phyloP scores from a whole-genome alignment of 1,140 invertebrate genomes.

The Drosophila nasuta region DNA sequence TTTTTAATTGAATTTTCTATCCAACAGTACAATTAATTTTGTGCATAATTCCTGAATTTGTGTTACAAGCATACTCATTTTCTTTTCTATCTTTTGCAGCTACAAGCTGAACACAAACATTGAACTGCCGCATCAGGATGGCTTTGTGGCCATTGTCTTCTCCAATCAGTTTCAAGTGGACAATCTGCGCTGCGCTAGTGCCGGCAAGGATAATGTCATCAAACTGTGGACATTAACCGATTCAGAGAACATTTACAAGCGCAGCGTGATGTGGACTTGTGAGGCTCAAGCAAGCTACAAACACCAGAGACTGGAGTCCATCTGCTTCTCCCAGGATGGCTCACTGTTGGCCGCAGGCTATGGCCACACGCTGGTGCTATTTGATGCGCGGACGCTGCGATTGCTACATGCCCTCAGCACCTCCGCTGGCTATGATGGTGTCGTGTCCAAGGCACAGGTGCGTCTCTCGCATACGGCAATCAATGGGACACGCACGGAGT shows the following conservation, averaged over 20 bases:
- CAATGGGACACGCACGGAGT: constrained; percentile 59
- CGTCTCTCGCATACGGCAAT: constrained; percentile 51
- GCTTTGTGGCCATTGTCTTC: constrained; percentile 88
- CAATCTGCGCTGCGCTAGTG: constrained; percentile 87
- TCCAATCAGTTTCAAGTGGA: constrained; percentile 86
- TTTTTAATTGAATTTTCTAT: too few species aligned
- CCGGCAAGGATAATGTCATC: constrained; percentile 89
- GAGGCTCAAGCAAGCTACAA: constrained; percentile 88
- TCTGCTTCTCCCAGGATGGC: constrained; percentile 91
- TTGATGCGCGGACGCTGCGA: constrained; percentile 87
- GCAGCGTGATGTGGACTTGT: constrained; percentile 88
- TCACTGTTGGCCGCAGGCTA: constrained; percentile 91
- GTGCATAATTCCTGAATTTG: too few species aligned
- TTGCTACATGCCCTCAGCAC: constrained; percentile 86
- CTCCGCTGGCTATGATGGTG: constrained; percentile 67
- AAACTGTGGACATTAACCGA: constrained; percentile 90
- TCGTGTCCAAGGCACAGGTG: constrained; percentile 68
- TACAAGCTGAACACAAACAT: constrained; percentile 91
- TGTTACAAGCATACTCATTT: too few species aligned
- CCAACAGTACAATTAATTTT: too few species aligned
- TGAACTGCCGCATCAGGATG: constrained; percentile 89
- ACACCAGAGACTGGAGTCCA: constrained; percentile 86
- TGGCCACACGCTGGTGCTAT: constrained; percentile 89
- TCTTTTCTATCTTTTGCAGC: constrained; percentile 84
- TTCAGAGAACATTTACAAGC: constrained; percentile 86